Percentiles rank a stretch among this genome's conserved stretches.
Evolutionary conservation across 2,797 vertebrate species (phyloP).

Genomic region (Nannoperca obscura): DNA sequence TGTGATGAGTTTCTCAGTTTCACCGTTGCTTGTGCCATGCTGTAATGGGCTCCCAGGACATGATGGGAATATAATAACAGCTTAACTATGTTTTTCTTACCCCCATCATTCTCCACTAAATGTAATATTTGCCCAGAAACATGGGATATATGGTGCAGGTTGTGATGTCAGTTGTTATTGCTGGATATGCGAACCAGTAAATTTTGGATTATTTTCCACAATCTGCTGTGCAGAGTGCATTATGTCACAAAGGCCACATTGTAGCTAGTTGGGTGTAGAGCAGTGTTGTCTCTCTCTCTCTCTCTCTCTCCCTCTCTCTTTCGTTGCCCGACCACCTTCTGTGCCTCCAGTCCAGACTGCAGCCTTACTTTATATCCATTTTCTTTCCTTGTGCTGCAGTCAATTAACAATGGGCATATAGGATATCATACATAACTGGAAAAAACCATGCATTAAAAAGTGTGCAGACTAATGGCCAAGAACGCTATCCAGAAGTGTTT

Average conservation of each 20-base stretch:
- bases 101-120: conserved; percentile 75
- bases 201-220: conserved; percentile 86
- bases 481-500: conserved; percentile 11
- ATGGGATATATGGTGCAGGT: conserved; percentile 80
- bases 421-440: conserved; percentile 56
- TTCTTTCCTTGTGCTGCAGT: conserved; percentile 73
- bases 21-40: conserved; percentile 76
- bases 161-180: conserved; percentile 90
- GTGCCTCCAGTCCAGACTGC: conserved; percentile 72
- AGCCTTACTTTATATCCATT: conserved; percentile 67
- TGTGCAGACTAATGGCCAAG: conserved; percentile 30
- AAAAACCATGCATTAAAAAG: conserved; percentile 45
- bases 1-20: conserved; percentile 71
- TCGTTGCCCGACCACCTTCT: conserved; percentile 73
- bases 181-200: conserved; percentile 85
- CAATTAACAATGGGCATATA: conserved; percentile 76
- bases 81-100: conserved; percentile 83
- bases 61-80: conserved; percentile 84
- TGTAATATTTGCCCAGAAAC: conserved; percentile 78
- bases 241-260: conserved; percentile 89
- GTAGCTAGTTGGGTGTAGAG: conserved; percentile 78
- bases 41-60: conserved; percentile 83
- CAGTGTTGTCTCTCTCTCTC: conserved; percentile 54
- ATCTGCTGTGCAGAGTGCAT: conserved; percentile 79
- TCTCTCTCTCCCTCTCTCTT: conserved; percentile 47